Conservation (phyloP, 2,888 invertebrate genomes). For the Polia nebulosa region DNA sequence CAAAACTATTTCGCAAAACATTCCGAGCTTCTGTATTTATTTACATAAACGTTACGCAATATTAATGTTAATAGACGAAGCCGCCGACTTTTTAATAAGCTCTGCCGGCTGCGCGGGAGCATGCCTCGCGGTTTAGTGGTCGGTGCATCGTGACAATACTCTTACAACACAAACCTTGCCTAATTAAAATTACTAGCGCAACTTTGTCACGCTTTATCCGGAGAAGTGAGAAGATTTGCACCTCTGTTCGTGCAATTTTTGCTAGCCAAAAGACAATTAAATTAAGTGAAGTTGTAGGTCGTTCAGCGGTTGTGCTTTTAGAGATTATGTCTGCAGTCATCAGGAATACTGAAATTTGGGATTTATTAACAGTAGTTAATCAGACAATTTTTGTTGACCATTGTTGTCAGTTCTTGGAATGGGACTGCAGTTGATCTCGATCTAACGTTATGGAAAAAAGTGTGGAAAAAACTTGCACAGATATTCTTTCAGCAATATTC, state of each 20-base stretch:
- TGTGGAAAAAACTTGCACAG: not conserved
- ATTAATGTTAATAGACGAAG: slow-evolving; percentile 46
- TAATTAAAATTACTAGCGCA: slow-evolving; percentile 77
- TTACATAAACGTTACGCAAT: slow-evolving; percentile 51
- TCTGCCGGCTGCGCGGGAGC: slow-evolving; percentile 41
- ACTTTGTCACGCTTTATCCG: slow-evolving; percentile 45
- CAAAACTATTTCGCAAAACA: slow-evolving; percentile 25
- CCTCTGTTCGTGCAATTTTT: slow-evolving; percentile 35
- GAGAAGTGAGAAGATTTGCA: slow-evolving; percentile 26
- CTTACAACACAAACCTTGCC: slow-evolving; percentile 75
- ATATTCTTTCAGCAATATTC: not conserved
- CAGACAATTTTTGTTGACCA: no score
- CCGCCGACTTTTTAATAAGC: slow-evolving; percentile 54
- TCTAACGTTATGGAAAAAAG: not conserved
- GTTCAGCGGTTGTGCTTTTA: no score
- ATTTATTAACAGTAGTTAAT: not conserved
- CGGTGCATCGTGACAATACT: slow-evolving; percentile 79
- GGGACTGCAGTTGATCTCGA: not conserved
- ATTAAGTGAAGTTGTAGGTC: slow-evolving; percentile 2
- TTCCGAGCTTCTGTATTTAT: slow-evolving; percentile 13
- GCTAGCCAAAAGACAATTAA: not conserved
- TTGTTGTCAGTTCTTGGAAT: no score
- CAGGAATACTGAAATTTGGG: not conserved
- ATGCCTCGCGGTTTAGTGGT: slow-evolving; percentile 70
- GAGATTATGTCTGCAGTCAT: no score